phyloP scores from a whole-genome alignment of 1,140 invertebrate species.

The Heterodera carotae region DNA sequence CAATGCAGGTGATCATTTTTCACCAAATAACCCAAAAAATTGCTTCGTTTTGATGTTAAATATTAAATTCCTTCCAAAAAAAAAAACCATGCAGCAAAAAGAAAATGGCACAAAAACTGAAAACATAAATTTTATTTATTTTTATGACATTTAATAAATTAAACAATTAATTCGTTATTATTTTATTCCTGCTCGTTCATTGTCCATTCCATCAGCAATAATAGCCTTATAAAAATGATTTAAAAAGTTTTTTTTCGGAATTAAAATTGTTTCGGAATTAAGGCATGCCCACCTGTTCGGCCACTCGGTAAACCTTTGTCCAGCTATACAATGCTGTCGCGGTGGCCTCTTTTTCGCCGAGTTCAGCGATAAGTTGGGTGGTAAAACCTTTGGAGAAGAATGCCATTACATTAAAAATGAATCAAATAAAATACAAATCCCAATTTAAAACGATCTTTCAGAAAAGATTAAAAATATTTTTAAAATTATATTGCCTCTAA shows the following conservation, averaged over 20 bases:
- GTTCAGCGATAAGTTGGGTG: slow-evolving; percentile 7
- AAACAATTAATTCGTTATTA: neutral
- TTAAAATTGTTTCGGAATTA: slow-evolving; percentile 33
- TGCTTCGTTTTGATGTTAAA: neutral
- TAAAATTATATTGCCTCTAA: too few species aligned
- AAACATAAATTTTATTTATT: neutral
- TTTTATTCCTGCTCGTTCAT: neutral
- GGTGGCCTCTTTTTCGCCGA: slow-evolving; percentile 45
- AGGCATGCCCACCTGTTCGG: slow-evolving; percentile 54
- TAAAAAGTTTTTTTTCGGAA: neutral
- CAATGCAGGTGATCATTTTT: neutral
- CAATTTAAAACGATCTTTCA: too few species aligned
- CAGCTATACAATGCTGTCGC: slow-evolving; percentile 52
- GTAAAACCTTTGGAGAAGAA: neutral
- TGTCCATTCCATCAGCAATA: slow-evolving; percentile 39
- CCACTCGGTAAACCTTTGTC: slow-evolving; percentile 60
- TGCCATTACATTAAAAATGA: too few species aligned
- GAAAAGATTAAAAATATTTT: too few species aligned
- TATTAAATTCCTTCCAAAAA: neutral
- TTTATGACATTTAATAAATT: neutral
- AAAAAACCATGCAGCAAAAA: neutral
- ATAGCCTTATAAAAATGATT: slow-evolving; percentile 48
- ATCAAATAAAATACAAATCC: too few species aligned
- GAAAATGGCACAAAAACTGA: neutral
- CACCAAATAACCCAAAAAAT: neutral